A percentile compares a stretch with the other conserved stretches of the same genome.
phyloP scores from a whole-genome alignment of 2,797 vertebrate genomes.

The Sebastolobus altivelis region DNA sequence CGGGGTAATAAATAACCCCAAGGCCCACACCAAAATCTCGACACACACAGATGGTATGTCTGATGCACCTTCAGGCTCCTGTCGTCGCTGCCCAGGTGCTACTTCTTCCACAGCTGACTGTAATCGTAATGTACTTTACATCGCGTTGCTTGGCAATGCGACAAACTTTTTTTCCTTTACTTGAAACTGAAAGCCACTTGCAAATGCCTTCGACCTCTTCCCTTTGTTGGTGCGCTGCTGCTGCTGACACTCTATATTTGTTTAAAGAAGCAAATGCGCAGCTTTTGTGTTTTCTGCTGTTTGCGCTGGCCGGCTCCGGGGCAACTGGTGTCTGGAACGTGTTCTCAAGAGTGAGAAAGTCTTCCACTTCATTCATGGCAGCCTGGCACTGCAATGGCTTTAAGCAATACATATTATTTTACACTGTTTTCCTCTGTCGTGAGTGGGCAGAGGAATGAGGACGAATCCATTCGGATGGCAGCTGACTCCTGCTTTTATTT shows the following conservation, averaged over 20 bases:
- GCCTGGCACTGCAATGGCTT: constrained; percentile 4
- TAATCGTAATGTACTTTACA: neutral
- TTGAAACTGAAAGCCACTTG: constrained; percentile 6
- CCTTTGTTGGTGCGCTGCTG: neutral
- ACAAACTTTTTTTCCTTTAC: neutral
- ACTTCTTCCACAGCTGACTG: neutral
- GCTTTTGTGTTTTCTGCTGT: constrained; percentile 24
- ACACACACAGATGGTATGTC: constrained; percentile 63
- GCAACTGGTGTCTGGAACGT: constrained; percentile 16
- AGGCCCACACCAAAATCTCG: constrained; percentile 31
- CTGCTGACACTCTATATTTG: neutral
- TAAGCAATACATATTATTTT: constrained; percentile 53
- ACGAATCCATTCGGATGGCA: constrained; percentile 58
- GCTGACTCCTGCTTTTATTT: constrained; percentile 54
- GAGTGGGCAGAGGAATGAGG: constrained; percentile 48
- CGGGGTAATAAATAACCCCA: constrained; percentile 39
- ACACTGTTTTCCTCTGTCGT: constrained; percentile 18
- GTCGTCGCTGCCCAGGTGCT: constrained; percentile 27
- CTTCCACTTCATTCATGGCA: neutral
- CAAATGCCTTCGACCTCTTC: neutral
- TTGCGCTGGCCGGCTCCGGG: constrained; percentile 21
- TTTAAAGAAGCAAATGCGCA: constrained; percentile 11
- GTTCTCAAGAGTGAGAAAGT: neutral
- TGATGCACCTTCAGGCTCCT: constrained; percentile 51
- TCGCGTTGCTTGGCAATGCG: neutral